Percentiles rank a stretch among this genome's conserved stretches.
These are phyloP conservation scores for Drosophila greeni DNA, from an alignment of 2,888 invertebrate genomes.

Conservation along the genomic window DNA sequence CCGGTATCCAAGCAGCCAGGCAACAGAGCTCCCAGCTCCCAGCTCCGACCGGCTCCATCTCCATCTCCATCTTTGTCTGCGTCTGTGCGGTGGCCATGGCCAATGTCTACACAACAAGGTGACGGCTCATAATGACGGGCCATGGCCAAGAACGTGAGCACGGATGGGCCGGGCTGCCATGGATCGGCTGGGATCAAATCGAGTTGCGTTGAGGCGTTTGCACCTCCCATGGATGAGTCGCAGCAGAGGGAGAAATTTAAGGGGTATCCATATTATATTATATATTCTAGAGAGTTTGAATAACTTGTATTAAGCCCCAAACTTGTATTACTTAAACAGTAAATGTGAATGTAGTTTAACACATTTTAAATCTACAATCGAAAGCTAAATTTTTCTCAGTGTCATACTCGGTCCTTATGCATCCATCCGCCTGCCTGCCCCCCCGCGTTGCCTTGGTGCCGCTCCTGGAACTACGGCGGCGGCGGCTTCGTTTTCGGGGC, in stretches of 20 bases:
- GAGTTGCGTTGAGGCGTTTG: constrained; percentile 61
- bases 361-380: too few species aligned
- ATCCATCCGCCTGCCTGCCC: constrained; percentile 10
- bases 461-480: constrained; percentile 15
- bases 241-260: constrained; percentile 11
- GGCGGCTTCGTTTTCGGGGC: constrained; percentile 39
- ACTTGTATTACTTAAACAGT: neutral
- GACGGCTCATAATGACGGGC: constrained; percentile 74
- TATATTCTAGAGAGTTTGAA: too few species aligned
- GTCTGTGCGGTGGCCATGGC: constrained; percentile 67
- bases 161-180: constrained; percentile 18
- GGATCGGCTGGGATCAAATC: constrained; percentile 44
- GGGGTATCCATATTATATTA: too few species aligned
- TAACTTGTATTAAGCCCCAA: too few species aligned
- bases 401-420: constrained; percentile 17
- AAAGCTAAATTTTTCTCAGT: constrained; percentile 15
- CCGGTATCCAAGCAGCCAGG: constrained; percentile 5
- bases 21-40: constrained; percentile 10
- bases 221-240: constrained; percentile 68
- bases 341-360: neutral
- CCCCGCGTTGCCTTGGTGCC: constrained; percentile 1
- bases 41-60: constrained; percentile 31
- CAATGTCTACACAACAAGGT: constrained; percentile 75
- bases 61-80: constrained; percentile 36
- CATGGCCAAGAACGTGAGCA: constrained; percentile 56